Percentiles rank a stretch among this genome's conserved stretches.
These are phyloP conservation scores for Podarcis raffonei DNA, from an alignment of 2,113 vertebrate species.

Conservation along the genomic window DNA sequence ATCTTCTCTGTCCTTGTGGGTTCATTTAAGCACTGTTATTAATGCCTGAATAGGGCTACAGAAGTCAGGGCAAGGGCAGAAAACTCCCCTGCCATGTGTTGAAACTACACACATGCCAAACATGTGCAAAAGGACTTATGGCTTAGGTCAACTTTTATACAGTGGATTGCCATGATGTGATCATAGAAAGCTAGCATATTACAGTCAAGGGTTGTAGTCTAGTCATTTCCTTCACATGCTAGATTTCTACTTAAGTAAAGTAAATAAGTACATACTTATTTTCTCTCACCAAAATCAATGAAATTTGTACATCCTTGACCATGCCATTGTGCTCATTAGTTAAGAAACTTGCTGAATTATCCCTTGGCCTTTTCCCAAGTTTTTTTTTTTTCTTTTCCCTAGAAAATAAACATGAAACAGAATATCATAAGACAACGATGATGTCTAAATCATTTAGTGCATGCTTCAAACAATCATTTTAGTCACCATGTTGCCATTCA, in stretches of 20 bases:
- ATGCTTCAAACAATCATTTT: constrained; percentile 61
- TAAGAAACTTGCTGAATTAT: background rate
- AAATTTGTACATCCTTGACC: background rate
- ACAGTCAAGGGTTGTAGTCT: background rate
- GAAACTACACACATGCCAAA: too few species aligned
- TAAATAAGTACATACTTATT: background rate
- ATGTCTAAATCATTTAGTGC: constrained; percentile 41
- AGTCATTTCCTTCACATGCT: background rate
- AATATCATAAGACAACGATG: constrained; percentile 56
- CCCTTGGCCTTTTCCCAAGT: too few species aligned
- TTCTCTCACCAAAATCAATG: background rate
- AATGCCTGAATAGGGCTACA: too few species aligned
- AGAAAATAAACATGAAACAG: constrained; percentile 62
- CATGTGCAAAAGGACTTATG: too few species aligned
- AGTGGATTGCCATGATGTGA: background rate
- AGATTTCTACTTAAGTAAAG: background rate
- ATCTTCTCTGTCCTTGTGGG: too few species aligned
- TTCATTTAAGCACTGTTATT: too few species aligned
- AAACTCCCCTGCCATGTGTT: background rate
- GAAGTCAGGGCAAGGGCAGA: background rate
- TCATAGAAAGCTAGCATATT: background rate
- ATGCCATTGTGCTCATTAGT: background rate
- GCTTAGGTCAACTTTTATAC: background rate
- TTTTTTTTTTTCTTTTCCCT: constrained; percentile 42
- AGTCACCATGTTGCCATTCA: constrained; percentile 45